These are phyloP conservation scores for Stratiolaelaps scimitus DNA, from an alignment of 1,140 invertebrate genomes.

Conservation along the genomic window DNA sequence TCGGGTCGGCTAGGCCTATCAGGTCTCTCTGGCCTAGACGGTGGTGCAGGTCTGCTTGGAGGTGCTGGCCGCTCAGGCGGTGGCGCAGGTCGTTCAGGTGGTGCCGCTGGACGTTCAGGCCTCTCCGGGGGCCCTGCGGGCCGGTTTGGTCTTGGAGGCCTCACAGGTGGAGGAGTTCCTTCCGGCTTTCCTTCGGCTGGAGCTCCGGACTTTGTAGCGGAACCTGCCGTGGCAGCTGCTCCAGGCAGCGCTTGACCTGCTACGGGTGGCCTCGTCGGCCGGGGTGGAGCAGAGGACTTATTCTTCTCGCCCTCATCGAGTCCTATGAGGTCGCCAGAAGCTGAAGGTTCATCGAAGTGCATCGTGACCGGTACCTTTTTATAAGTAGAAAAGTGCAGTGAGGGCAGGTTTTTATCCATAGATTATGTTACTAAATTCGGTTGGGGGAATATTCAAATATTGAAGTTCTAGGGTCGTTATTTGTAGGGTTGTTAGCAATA, in stretches of 20 bases:
- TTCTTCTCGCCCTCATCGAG: neutral
- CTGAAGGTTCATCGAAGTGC: slow-evolving; percentile 1
- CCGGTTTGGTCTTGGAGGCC: slow-evolving; percentile 33
- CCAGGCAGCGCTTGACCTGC: neutral
- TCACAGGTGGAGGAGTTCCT: neutral
- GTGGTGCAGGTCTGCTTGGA: slow-evolving; percentile 29
- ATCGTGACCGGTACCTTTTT: neutral
- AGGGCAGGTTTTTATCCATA: too few species aligned
- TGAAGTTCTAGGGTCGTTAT: slow-evolving; percentile 30
- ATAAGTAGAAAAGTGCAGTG: too few species aligned
- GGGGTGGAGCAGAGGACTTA: neutral
- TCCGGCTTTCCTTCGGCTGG: slow-evolving; percentile 7
- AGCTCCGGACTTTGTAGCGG: neutral
- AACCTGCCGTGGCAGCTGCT: neutral
- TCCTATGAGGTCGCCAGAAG: too few species aligned
- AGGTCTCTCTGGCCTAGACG: slow-evolving; percentile 11
- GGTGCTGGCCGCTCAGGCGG: slow-evolving; percentile 32
- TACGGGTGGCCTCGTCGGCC: slow-evolving; percentile 28
- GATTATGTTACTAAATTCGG: neutral
- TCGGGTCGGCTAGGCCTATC: slow-evolving; percentile 27
- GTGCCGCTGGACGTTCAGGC: slow-evolving; percentile 30
- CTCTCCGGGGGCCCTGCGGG: slow-evolving; percentile 32
- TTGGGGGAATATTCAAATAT: slow-evolving; percentile 6
- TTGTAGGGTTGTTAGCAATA: slow-evolving; percentile 34
- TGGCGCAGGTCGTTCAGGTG: slow-evolving; percentile 31